Conservation (phyloP, 2,113 vertebrate species). For the Ictalurus furcatus region DNA sequence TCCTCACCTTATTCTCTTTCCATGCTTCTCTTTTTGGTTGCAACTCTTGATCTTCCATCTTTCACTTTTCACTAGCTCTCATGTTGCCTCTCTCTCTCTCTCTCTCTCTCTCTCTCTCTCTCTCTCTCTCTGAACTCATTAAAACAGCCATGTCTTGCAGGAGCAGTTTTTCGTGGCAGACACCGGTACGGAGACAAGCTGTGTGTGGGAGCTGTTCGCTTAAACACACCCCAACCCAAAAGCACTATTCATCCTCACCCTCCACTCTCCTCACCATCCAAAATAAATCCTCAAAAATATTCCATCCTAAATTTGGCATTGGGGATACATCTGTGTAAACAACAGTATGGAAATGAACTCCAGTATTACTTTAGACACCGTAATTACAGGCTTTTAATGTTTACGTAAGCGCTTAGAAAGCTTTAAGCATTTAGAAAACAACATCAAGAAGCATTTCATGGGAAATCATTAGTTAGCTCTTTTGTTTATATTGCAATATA, state of each 20-base stretch:
- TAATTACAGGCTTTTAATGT: not conserved
- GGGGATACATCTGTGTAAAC: constrained; percentile 27
- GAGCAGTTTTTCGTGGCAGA: constrained; percentile 18
- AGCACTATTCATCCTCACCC: not conserved
- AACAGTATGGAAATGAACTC: constrained; percentile 25
- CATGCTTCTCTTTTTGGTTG: not conserved
- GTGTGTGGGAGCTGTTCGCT: constrained; percentile 1
- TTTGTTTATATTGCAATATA: not conserved
- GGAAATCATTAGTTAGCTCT: not conserved
- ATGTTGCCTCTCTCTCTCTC: not conserved
- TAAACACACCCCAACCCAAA: constrained; percentile 10
- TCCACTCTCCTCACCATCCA: not conserved
- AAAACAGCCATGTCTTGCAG: constrained; percentile 1
- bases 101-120: constrained; percentile 28
- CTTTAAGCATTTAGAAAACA: not conserved
- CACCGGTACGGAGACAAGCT: constrained; percentile 2
- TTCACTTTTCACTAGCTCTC: not conserved
- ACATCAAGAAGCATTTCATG: not conserved
- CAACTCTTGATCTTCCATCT: not conserved
- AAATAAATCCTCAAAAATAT: constrained; percentile 40
- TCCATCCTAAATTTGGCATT: constrained; percentile 23
- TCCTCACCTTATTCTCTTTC: not conserved
- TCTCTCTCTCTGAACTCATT: not conserved
- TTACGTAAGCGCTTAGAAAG: not conserved
- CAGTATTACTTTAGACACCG: not conserved